These are phyloP conservation scores for Microctonus hyperodae DNA, from an alignment of 2,888 invertebrate species.

Conservation along the genomic window DNA sequence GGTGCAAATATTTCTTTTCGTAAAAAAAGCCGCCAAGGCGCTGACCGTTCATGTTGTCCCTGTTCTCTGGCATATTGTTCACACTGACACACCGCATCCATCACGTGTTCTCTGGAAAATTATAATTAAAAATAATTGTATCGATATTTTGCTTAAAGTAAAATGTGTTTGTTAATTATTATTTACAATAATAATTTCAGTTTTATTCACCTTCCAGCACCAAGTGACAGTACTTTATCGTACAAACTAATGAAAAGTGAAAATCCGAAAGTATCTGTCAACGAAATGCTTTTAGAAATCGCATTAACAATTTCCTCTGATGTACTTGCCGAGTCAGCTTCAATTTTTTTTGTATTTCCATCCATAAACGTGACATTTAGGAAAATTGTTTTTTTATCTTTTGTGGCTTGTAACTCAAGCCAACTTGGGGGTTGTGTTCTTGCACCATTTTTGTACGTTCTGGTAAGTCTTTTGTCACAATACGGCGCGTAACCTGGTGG, in stretches of 20 bases:
- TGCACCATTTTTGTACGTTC: constrained; percentile 98
- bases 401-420: constrained; percentile 97
- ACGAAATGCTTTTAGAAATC: constrained; percentile 92
- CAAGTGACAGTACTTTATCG: constrained; percentile 98
- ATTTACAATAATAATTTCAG: too few relatives aligned
- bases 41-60: constrained; percentile 96
- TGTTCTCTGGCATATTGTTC: constrained; percentile 99
- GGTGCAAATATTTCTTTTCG: constrained; percentile 98
- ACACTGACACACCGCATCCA: constrained; percentile 99
- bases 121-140: too few relatives aligned
- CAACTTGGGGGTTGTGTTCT: constrained; percentile 99
- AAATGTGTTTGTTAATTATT: too few relatives aligned
- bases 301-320: constrained; percentile 97
- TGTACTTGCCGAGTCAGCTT: constrained; percentile 98
- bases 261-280: constrained; percentile 97
- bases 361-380: constrained; percentile 99
- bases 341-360: constrained; percentile 94
- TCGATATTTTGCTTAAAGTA: too few relatives aligned
- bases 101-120: constrained; percentile 98
- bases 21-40: constrained; percentile 98
- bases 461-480: constrained; percentile 93
- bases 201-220: too few relatives aligned
- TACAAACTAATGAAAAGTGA: constrained; percentile 98
- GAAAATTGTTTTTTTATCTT: constrained; percentile 98
- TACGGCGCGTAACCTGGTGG: constrained; percentile 99